phyloP scores from a whole-genome alignment of 2,797 vertebrate species.

The Dendrocincla fuliginosa region DNA sequence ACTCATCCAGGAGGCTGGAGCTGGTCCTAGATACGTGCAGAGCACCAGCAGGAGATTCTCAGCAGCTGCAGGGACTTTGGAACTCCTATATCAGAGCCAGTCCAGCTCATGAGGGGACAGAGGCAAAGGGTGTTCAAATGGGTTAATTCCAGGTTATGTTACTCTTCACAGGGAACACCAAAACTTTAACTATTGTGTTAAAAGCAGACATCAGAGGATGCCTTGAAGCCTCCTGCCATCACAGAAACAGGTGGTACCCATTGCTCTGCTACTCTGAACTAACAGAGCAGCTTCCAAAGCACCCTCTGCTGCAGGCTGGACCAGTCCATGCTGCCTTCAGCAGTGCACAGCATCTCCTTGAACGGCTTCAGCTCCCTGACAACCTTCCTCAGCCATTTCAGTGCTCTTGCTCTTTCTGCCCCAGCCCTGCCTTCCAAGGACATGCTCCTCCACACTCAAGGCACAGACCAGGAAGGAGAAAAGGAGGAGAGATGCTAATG shows the following conservation, averaged over 20 bases:
- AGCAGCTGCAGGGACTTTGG: background rate
- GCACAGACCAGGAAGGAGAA: background rate
- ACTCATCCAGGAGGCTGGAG: background rate
- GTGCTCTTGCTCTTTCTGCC: background rate
- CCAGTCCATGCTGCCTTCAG: background rate
- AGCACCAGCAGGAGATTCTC: background rate
- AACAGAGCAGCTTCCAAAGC: background rate
- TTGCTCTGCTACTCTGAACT: background rate
- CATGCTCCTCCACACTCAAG: background rate
- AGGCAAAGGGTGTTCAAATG: accelerated
- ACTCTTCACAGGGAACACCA: background rate
- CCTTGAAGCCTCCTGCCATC: background rate
- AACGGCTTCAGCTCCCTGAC: background rate
- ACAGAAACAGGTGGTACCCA: background rate
- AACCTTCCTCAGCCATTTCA: background rate
- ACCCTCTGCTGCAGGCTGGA: background rate
- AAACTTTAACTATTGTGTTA: background rate
- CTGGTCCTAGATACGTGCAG: background rate
- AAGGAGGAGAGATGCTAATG: background rate
- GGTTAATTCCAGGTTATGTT: background rate
- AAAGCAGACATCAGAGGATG: background rate
- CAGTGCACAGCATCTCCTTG: background rate
- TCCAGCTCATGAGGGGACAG: background rate
- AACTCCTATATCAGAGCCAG: background rate
- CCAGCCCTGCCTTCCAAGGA: background rate